A percentile compares a stretch with the other conserved stretches of the same genome.
These are phyloP conservation scores for Eurytoma adleriae DNA, from an alignment of 2,888 invertebrate species.

Conservation along the genomic window DNA sequence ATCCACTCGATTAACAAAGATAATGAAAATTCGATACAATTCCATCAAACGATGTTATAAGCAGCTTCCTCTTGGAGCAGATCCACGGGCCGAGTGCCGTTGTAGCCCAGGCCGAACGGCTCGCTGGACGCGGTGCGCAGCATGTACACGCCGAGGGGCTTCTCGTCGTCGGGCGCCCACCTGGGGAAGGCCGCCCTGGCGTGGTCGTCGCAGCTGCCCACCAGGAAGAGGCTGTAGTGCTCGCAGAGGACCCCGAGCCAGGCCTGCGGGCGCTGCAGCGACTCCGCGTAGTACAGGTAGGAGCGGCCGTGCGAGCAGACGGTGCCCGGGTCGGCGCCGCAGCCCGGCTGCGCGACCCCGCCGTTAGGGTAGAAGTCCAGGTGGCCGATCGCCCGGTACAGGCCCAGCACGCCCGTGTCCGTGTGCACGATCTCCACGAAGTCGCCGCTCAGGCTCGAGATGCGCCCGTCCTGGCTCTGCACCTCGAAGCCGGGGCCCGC, in stretches of 20 bases:
- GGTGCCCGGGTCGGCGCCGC: constrained; percentile 18
- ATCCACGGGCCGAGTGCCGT: not conserved
- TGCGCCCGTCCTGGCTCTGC: constrained; percentile 25
- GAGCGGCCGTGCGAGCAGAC: constrained; percentile 58
- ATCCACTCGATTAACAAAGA: no score
- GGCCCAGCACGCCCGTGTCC: constrained; percentile 57
- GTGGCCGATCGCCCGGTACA: constrained; percentile 51
- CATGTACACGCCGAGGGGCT: not conserved
- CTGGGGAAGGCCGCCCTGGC: not conserved
- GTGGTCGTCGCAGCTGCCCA: not conserved
- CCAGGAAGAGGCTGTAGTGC: not conserved
- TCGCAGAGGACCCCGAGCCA: not conserved
- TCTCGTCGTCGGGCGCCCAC: not conserved
- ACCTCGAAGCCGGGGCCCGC: constrained; percentile 58
- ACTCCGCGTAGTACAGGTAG: constrained; percentile 57
- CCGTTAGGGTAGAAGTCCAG: constrained; percentile 62
- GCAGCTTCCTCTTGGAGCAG: no score
- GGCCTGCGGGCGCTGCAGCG: constrained; percentile 24
- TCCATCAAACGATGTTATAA: no score
- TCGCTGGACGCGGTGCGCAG: not conserved
- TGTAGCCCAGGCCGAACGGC: constrained; percentile 4
- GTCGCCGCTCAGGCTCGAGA: constrained; percentile 52
- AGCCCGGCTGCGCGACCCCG: constrained; percentile 58
- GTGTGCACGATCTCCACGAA: constrained; percentile 62
- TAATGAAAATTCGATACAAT: no score